These are phyloP conservation scores for Micrastur ruficollis DNA, from an alignment of 2,797 vertebrate species.

Conservation along the genomic window DNA sequence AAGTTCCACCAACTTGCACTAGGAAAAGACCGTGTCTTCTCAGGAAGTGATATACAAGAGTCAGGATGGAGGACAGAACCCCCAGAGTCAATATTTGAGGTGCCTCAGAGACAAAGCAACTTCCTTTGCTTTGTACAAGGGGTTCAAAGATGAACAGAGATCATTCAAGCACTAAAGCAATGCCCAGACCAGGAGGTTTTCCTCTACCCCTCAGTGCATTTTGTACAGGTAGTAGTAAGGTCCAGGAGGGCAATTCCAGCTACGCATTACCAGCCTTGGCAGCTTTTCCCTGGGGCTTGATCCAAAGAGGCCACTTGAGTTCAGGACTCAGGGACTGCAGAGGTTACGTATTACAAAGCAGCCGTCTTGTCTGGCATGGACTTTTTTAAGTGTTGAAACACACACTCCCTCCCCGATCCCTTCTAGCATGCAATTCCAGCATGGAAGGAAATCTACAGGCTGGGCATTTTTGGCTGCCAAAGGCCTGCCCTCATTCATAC, in stretches of 20 bases:
- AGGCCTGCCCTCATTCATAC: neutral
- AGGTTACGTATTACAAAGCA: neutral
- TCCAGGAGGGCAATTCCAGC: neutral
- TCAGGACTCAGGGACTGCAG: neutral
- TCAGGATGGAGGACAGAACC: neutral
- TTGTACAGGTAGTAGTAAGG: neutral
- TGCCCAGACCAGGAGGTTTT: neutral
- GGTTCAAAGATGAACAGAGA: neutral
- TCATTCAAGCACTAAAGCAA: neutral
- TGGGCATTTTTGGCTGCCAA: neutral
- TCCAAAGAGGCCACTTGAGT: neutral
- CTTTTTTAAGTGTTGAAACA: neutral
- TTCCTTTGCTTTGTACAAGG: neutral
- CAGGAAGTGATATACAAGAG: neutral
- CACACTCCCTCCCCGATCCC: neutral
- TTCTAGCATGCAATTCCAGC: neutral
- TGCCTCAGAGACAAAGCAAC: neutral
- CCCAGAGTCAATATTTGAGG: neutral
- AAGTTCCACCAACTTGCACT: neutral
- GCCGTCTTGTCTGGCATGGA: fast-evolving
- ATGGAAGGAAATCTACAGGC: neutral
- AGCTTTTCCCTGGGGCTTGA: neutral
- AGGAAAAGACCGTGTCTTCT: neutral
- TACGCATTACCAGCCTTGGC: neutral
- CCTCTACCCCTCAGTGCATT: neutral